phyloP scores from a whole-genome alignment of 2,797 vertebrate species.

The Echiichthys vipera region DNA sequence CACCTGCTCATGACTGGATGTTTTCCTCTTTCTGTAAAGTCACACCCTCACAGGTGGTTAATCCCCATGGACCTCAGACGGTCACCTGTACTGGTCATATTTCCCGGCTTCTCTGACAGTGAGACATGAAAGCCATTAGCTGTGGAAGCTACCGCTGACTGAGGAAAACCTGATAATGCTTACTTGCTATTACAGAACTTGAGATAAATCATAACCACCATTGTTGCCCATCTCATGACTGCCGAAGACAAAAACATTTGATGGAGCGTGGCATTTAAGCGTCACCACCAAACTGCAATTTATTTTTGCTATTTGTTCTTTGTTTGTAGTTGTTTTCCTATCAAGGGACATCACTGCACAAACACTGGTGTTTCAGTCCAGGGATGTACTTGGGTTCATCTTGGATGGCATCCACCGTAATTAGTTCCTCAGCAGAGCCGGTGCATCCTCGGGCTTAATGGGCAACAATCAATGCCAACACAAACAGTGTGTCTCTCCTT shows the following conservation, averaged over 20 bases:
- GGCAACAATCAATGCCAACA: conserved; percentile 79
- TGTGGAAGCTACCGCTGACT: conserved; percentile 37
- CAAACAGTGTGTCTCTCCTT: conserved; percentile 69
- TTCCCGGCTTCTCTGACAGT: conserved; percentile 60
- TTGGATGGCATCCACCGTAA: conserved; percentile 79
- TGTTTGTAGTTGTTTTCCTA: conserved; percentile 25
- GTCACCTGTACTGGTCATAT: conserved; percentile 63
- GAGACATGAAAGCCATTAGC: conserved; percentile 70
- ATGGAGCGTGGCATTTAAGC: not conserved
- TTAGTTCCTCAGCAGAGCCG: conserved; percentile 78
- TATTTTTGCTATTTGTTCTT: conserved; percentile 11
- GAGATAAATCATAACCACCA: not conserved
- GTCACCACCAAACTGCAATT: conserved; percentile 13
- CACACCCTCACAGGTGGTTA: conserved; percentile 67
- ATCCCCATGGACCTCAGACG: conserved; percentile 61
- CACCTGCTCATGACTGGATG: conserved; percentile 60
- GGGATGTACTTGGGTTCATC: conserved; percentile 60
- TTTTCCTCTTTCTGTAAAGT: conserved; percentile 60
- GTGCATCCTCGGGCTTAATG: conserved; percentile 77
- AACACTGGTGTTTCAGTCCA: conserved; percentile 64
- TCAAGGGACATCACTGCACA: conserved; percentile 59
- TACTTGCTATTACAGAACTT: conserved; percentile 1
- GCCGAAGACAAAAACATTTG: conserved; percentile 1
- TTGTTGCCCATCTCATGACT: not conserved
- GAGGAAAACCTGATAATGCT: conserved; percentile 30